phyloP scores from a whole-genome alignment of 2,797 vertebrate species.

The Silurus aristotelis region DNA sequence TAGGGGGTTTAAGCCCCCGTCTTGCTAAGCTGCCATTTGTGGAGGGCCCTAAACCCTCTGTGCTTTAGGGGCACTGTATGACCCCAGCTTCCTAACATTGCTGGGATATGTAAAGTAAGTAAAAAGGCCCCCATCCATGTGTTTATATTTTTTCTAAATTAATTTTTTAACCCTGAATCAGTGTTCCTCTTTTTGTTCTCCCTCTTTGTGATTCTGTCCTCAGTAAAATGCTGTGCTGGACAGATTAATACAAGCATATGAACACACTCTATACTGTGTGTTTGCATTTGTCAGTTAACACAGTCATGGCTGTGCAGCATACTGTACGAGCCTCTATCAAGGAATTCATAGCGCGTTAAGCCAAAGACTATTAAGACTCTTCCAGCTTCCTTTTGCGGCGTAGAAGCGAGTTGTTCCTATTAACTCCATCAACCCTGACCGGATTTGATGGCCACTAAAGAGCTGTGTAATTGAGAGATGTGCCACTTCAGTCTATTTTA shows the following conservation, averaged over 20 bases:
- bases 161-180: neutral
- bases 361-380: conserved; percentile 22
- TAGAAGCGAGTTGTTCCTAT: conserved; percentile 11
- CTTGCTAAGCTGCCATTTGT: too few relatives aligned
- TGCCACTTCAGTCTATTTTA: conserved; percentile 24
- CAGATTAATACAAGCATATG: neutral
- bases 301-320: too few relatives aligned
- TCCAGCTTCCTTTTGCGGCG: conserved; percentile 14
- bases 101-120: too few relatives aligned
- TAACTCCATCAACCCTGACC: conserved; percentile 34
- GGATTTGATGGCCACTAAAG: conserved; percentile 21
- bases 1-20: too few relatives aligned
- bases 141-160: too few relatives aligned
- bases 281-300: neutral
- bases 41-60: too few relatives aligned
- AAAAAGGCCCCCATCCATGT: too few relatives aligned
- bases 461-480: conserved; percentile 29
- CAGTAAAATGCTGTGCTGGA: neutral
- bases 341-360: conserved; percentile 43
- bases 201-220: neutral
- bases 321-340: conserved; percentile 6
- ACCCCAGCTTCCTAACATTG: too few relatives aligned
- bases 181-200: neutral
- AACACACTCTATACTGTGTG: too few relatives aligned
- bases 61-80: too few relatives aligned